Evolutionary conservation across 2,888 invertebrate species (phyloP), one percentile per base, ranked within the genome.

Genomic region (Sycophila texana): DNA sequence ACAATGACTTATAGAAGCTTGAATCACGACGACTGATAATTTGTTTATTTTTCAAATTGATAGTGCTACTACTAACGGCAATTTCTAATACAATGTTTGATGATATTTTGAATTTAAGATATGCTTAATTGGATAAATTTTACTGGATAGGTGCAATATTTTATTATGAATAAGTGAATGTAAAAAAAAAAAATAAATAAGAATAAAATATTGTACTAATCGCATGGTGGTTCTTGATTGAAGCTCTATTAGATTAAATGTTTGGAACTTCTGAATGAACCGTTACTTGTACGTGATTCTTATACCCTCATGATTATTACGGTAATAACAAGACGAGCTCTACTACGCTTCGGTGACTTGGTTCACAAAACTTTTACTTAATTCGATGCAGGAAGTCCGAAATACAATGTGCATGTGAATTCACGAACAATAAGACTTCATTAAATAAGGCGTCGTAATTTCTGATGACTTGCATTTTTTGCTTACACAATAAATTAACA

Each of bases 311-410:
- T 16, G 10, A 14, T 71, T 30, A 73, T 73, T 53, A 63, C 22
- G 61, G 63, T 73, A 73, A 63, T 53, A 73, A 72, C 61, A 7
- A 39, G 39, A n/a, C 39, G 18, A 26, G 4, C 51, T 49, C 10
- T 51, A 73, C 10, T 51, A 73, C 53, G 63, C 63, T 4, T 30
- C 72, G 53, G 30, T 63, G 53, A 63, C 49, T 73, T 63, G 30
- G 51, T 30, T 53, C 53, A 63, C 53, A 60, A 30, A 72, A 71
- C 71, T 72, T 61, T 72, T 18, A 30, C 61, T 7, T 63, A 51
- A 63, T 73, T 14, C 61, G 53, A 39, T 63, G 39, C n/a, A 47
- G 18, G 13, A 26, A 63, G 26, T n/a, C 49, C 4, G 26, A 2
- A 51, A 2, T 30, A 47, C 16, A n/a, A 5, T 53, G 5, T 16